Base-by-base conservation (phyloP, 2,797 vertebrate genomes). In the Pseudomugil tenellus region DNA sequence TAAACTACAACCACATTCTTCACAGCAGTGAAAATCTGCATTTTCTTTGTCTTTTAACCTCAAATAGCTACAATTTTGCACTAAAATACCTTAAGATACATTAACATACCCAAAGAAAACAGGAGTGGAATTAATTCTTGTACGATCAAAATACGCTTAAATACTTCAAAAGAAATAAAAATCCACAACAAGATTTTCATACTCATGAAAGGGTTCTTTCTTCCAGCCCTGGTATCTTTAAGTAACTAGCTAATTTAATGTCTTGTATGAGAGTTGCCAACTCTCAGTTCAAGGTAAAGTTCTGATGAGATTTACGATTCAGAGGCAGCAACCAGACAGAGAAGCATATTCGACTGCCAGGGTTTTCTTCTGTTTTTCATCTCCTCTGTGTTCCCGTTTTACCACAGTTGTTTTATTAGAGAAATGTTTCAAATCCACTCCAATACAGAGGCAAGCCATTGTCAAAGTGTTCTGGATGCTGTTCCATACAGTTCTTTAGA, bases 261-360 rank as follows among this genome's bases (percentile, higher is more conserved):
- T 48, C 21, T 4, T 1, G 1, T 29, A 12, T 48, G 17, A 7
- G 28, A 61, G 14, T 41, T 16, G 26, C 26, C 39, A 60, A 41
- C 7, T 58, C 57, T 13, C n/a, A 37, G 57, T 28, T 58, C 57
- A 41, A 58, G 57, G 28, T 23, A 63, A 58, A 21, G 23, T 63
- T 63, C 49, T 17, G 54, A 3, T 1, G 21, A 25, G 37, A 63
- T 76, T 62, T 51, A 74, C 16, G 7, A 13, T 63, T 35, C 21
- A 66, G 26, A 59, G 48, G 16, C 29, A 26, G 23, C 0, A 3
- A 48, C 43, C 29, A 55, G 31, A 55, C 53, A 55, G 29, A 34
- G 32, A 55, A 55, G 29, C 31, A 55, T 7, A 32, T 17, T 12
- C 29, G 26, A 16, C 34, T 23, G 17, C 23, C 28, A 41, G 48